Conservation (phyloP, 2,888 invertebrate species). For the Himalopsyche anomala region DNA sequence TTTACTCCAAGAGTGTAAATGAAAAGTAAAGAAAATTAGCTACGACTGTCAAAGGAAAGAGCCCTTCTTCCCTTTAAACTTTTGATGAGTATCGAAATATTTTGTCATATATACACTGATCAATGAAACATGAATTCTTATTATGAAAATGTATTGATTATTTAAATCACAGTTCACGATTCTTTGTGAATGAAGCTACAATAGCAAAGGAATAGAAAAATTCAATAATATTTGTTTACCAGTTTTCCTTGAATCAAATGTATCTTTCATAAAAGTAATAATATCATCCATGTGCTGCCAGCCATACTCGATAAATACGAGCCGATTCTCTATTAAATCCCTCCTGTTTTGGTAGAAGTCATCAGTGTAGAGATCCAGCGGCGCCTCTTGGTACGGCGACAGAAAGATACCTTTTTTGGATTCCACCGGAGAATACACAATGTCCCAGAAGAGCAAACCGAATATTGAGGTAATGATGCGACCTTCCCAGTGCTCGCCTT, state of each 20-base stretch:
- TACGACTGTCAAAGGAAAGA: too few relatives aligned
- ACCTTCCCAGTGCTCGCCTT: slow-evolving; percentile 86
- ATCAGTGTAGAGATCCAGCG: slow-evolving; percentile 82
- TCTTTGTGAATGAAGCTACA: background rate
- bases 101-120: too few relatives aligned
- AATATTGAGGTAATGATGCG: slow-evolving; percentile 80
- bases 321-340: slow-evolving; percentile 76
- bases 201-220: background rate
- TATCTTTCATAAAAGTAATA: slow-evolving; percentile 71
- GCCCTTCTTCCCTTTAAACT: too few relatives aligned
- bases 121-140: too few relatives aligned
- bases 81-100: too few relatives aligned
- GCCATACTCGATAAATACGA: slow-evolving; percentile 70
- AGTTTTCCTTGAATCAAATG: slow-evolving; percentile 74
- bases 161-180: background rate
- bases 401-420: slow-evolving; percentile 79
- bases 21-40: too few relatives aligned
- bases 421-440: slow-evolving; percentile 78
- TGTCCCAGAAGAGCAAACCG: slow-evolving; percentile 86
- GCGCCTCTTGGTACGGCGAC: slow-evolving; percentile 81
- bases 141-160: background rate
- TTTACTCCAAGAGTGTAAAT: too few relatives aligned
- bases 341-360: slow-evolving; percentile 83
- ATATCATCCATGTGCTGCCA: slow-evolving; percentile 72
- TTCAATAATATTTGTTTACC: slow-evolving; percentile 67